Base-by-base conservation (phyloP, 2,888 invertebrate species). In the Thymelicus lineola region DNA sequence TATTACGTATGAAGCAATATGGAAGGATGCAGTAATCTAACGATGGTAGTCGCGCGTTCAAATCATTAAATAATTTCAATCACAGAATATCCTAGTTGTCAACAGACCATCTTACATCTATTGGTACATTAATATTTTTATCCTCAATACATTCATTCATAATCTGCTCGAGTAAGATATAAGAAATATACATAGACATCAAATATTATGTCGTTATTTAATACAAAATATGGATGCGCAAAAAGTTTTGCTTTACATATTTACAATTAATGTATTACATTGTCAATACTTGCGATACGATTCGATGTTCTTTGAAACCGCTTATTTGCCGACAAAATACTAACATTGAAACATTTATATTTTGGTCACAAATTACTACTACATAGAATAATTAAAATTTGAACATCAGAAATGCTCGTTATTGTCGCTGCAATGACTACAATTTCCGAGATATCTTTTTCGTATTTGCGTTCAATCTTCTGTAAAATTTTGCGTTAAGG, bases 291-390 rank as follows among this genome's bases (percentile, higher is more conserved):
- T 45, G 67, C 17, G 55, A 35, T 61, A 67, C 15, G 28, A 28
- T 67, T 67, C 67, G 67, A 67, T 67, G 67, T 67, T 67, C 61
- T n/a, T 15, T 67, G 67, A 67, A 67, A 67, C 67, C 67, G 67
- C 67, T 45, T 55, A 45, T 12, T 17, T 28, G 61, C 50, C 61
- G 66, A 60, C 60, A 50, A 66, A 60, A 53, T 42, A 60, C 60
- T 50, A 50, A 59, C 50, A 66, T 60, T 42, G 50, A 66, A 59
- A 60, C 20, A 59, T 50, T 53, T 53, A 42, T 38, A 36, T 60
- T 53, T 20, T 48, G 50, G 38, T 60, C 53, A 53, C 45, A 53
- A 53, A 60, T 53, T 35, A 67, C 53, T 53, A 53, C 28, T 50
- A 60, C 42, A 14, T 10, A 53, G 42, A 66, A 38, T 59, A 17